Base-by-base conservation (phyloP, 2,888 invertebrate genomes). In the Syritta pipiens region DNA sequence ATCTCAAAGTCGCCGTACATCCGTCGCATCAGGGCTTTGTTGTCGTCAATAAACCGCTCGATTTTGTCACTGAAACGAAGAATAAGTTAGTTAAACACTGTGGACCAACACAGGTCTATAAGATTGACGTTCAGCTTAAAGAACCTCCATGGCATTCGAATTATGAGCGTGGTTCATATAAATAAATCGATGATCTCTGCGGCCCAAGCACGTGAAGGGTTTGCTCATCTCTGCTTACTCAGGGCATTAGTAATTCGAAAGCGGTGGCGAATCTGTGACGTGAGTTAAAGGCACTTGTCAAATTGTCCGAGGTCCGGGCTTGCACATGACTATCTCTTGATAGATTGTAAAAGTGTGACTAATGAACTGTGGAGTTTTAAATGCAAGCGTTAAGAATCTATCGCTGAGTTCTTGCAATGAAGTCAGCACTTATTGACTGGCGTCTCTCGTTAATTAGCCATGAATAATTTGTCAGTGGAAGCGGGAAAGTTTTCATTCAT, bases 1-100 rank as follows among this genome's bases (percentile, higher is more conserved):
- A 93, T 92, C 82, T 92, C 92, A 86, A 97, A 97, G 83, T 96
- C 96, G 0, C 97, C 97, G 86, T 96, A 97, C 97, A 97, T 97
- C 74, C 97, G 91, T 86, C 95, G 94, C 92, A 97, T 96, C 83
- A 97, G 88, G 62, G 97, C 97, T 89, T 97, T 97, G 88, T 97
- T 97, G 88, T 97, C 96, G 86, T 97, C 97, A 85, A 97, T 97
- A 89, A 97, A 97, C 81, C 92, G 91, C 88, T 97, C 96, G 88
- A 97, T 97, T 87, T 94, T 93, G 82, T 96, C 96, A 89, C 97
- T 97, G 90, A 53, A 91, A 91, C 63, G 42, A 68, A 24, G 44
- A 24, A 10, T 24, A 20, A 7, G n/a, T 24, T 12, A 62, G 48
- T 30, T 17, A 30, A 30, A 20, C 48, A 48, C 4, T 71, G 28